phyloP scores from a whole-genome alignment of 2,888 invertebrate species.

The Chrysotoxum bicinctum region DNA sequence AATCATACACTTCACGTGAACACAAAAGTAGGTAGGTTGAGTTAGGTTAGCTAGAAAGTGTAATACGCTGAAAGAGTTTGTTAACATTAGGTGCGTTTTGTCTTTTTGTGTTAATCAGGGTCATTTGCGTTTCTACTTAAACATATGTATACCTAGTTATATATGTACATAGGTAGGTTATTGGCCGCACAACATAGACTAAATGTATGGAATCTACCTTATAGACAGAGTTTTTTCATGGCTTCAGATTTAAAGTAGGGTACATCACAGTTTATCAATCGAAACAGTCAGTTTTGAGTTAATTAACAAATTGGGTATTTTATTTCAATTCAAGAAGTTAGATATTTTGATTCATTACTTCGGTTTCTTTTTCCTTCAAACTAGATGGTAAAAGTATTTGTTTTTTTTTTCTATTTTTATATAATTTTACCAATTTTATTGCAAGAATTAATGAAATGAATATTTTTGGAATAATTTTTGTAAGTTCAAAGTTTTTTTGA shows the following conservation, averaged over 20 bases:
- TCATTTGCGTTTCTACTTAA: not conserved
- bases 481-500: too few species aligned
- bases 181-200: not conserved
- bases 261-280: not conserved
- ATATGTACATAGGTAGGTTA: not conserved
- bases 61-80: not conserved
- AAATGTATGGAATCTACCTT: not conserved
- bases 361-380: too few species aligned
- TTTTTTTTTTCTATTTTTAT: too few species aligned
- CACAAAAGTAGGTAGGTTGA: conserved; percentile 3
- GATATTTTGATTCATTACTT: too few species aligned
- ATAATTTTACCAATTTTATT: too few species aligned
- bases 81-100: conserved; percentile 7
- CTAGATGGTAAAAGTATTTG: too few species aligned
- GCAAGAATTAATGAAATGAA: too few species aligned
- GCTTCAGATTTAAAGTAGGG: not conserved
- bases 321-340: too few species aligned
- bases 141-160: too few species aligned
- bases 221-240: not conserved
- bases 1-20: conserved; percentile 7
- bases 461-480: too few species aligned
- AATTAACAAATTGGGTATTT: too few species aligned
- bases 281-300: not conserved
- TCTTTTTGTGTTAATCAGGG: conserved; percentile 11
- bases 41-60: conserved; percentile 18